Percentiles rank a stretch among this genome's conserved stretches.
phyloP scores from a whole-genome alignment of 2,888 invertebrate species.

The Notodonta ziczac region DNA sequence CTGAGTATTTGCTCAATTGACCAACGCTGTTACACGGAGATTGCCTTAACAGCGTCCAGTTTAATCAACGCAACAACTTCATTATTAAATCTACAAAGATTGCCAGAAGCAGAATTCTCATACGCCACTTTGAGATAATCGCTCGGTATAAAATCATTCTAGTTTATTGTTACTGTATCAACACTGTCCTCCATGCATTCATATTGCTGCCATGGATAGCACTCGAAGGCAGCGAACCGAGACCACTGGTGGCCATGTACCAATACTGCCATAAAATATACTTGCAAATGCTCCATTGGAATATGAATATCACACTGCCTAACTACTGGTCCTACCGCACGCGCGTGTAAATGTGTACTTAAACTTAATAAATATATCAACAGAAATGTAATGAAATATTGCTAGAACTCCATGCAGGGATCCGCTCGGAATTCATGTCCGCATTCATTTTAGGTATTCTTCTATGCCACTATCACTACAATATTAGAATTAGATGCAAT shows the following conservation, averaged over 20 bases:
- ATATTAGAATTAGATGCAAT: too few relatives aligned
- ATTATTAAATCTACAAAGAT: background rate
- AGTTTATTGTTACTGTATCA: constrained; percentile 2
- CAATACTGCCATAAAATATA: constrained; percentile 14
- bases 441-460: too few relatives aligned
- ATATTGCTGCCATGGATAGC: constrained; percentile 37
- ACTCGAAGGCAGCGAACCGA: constrained; percentile 32
- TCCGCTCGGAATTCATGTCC: too few relatives aligned
- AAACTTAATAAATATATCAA: too few relatives aligned
- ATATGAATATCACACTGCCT: constrained; percentile 9
- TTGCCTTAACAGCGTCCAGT: too few relatives aligned
- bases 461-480: too few relatives aligned
- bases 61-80: background rate
- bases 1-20: background rate
- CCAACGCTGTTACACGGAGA: too few relatives aligned
- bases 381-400: too few relatives aligned
- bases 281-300: constrained; percentile 26
- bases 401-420: too few relatives aligned
- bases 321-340: background rate
- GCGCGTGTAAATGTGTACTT: too few relatives aligned
- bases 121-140: background rate
- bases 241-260: constrained; percentile 20
- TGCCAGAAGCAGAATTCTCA: background rate
- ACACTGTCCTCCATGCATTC: constrained; percentile 17
- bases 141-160: background rate